phyloP scores from a whole-genome alignment of 35 echinoderm and acorn worm genomes.

The Lytechinus pictus region DNA sequence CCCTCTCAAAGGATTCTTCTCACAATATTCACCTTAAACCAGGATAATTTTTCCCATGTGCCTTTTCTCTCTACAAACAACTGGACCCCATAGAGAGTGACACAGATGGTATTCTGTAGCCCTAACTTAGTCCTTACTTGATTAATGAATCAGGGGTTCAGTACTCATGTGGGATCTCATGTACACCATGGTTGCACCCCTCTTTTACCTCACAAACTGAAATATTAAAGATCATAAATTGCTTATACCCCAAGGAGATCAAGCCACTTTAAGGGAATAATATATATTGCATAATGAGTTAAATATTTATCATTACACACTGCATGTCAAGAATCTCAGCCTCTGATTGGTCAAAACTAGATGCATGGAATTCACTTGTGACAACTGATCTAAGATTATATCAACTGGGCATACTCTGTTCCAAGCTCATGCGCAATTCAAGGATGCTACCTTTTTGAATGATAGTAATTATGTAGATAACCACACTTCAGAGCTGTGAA shows the following conservation, averaged over 20 bases:
- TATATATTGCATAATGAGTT: slow-evolving; percentile 24
- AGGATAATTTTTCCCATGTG: background rate
- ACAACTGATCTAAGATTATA: background rate
- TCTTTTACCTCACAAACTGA: background rate
- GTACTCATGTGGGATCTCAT: background rate
- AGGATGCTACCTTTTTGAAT: background rate
- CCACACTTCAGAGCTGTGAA: background rate
- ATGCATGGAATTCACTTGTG: background rate
- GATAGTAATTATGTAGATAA: background rate
- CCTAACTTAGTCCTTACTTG: background rate
- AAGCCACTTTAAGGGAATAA: background rate
- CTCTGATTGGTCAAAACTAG: background rate
- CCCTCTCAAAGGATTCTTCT: background rate
- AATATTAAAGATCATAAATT: background rate
- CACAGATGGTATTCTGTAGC: background rate
- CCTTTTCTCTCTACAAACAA: background rate
- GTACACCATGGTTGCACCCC: background rate
- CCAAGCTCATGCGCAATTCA: background rate
- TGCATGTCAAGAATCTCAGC: background rate
- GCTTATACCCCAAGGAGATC: background rate
- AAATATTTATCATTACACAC: background rate
- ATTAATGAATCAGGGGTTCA: slow-evolving; percentile 9
- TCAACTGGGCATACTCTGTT: background rate
- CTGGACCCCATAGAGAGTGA: background rate
- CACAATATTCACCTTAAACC: background rate